phyloP scores from a whole-genome alignment of 2,113 vertebrate genomes.

The Bettongia penicillata region DNA sequence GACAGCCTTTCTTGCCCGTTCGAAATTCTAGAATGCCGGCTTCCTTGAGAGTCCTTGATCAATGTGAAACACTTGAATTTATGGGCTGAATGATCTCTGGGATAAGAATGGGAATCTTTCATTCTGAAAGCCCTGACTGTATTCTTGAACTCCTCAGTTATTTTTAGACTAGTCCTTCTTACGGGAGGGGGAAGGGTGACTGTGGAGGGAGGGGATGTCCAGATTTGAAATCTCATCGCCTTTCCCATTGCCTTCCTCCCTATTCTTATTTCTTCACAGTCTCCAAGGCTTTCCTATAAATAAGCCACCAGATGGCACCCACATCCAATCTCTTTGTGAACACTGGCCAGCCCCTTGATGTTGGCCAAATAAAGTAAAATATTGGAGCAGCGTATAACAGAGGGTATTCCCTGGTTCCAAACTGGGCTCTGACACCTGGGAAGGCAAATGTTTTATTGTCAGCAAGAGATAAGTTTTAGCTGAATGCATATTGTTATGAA shows the following conservation, averaged over 20 bases:
- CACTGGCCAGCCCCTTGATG: not conserved
- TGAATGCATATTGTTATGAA: not conserved
- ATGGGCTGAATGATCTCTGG: not conserved
- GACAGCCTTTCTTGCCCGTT: not conserved
- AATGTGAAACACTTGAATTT: not conserved
- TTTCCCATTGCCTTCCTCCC: not conserved
- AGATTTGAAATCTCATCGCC: not conserved
- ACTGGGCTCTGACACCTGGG: not conserved
- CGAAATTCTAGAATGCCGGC: not conserved
- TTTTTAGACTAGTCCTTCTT: not conserved
- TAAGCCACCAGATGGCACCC: constrained; percentile 68
- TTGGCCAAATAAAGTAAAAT: constrained; percentile 15
- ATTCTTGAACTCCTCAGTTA: not conserved
- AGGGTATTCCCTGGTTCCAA: constrained; percentile 1
- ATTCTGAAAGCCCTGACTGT: not conserved
- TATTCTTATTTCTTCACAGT: not conserved
- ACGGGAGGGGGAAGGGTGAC: not conserved
- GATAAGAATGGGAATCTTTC: not conserved
- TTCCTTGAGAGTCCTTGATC: not conserved
- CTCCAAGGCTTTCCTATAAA: not conserved
- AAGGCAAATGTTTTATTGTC: not conserved
- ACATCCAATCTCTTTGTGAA: constrained; percentile 41
- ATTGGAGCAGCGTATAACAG: not conserved
- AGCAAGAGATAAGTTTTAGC: not conserved
- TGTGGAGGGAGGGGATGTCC: not conserved